A percentile compares a stretch with the other conserved stretches of the same genome.
phyloP scores from a whole-genome alignment of 1,140 invertebrate species.

The Coptotermes formosanus region DNA sequence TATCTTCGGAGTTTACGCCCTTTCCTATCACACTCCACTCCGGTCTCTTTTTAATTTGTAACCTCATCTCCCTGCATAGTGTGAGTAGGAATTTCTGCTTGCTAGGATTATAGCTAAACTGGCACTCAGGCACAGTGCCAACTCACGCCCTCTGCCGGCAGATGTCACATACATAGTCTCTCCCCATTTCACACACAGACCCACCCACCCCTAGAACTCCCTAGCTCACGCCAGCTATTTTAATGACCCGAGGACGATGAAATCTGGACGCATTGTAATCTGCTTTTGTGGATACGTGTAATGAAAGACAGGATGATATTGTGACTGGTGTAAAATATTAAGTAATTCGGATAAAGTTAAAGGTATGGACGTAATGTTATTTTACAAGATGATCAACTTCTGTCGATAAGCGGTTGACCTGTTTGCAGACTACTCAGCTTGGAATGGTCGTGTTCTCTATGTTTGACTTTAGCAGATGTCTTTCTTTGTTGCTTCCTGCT shows the following conservation, averaged over 20 bases:
- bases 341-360: not conserved
- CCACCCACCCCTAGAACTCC: no score
- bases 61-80: not conserved
- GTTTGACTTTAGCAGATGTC: no score
- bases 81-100: no score
- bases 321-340: not conserved
- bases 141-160: constrained; percentile 9
- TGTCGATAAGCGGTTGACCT: no score
- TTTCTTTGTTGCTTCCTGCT: no score
- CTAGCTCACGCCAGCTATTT: no score
- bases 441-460: no score
- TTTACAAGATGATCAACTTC: no score
- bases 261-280: not conserved
- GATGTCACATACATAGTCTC: not conserved
- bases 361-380: no score
- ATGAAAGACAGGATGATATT: not conserved
- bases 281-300: not conserved
- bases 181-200: not conserved
- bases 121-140: not conserved
- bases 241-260: not conserved
- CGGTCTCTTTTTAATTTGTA: not conserved
- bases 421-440: no score
- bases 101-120: not conserved
- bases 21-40: not conserved
- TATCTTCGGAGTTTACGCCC: no score